phyloP scores from a whole-genome alignment of 2,888 invertebrate genomes.

The Coelopa pilipes region DNA sequence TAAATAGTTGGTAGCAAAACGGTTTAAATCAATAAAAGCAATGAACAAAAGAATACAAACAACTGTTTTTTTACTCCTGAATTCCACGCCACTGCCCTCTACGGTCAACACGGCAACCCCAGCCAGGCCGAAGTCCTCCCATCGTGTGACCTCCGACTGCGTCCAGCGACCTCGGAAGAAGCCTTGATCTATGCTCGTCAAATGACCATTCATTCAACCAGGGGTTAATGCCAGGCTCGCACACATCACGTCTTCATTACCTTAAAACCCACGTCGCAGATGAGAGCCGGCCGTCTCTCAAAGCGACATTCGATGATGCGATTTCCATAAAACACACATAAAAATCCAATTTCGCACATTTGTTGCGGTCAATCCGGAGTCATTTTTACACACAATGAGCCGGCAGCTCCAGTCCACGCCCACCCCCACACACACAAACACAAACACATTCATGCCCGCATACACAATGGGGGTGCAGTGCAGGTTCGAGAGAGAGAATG shows the following conservation, averaged over 20 bases:
- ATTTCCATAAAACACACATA: conserved; percentile 63
- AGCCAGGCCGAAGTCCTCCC: too few species aligned
- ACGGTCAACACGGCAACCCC: too few species aligned
- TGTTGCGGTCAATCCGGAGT: conserved; percentile 54
- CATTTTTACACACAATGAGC: conserved; percentile 36
- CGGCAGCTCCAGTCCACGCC: neutral
- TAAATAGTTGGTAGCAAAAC: conserved; percentile 25
- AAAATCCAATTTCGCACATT: conserved; percentile 62
- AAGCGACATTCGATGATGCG: conserved; percentile 52
- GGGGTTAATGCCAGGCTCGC: neutral
- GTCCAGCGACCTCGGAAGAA: too few species aligned
- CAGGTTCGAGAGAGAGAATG: neutral
- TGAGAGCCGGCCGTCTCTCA: conserved; percentile 15
- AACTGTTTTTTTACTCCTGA: too few species aligned
- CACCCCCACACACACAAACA: neutral
- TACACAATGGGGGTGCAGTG: too few species aligned
- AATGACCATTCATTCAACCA: too few species aligned
- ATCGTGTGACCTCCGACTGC: too few species aligned
- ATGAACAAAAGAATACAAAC: neutral
- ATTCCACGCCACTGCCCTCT: too few species aligned
- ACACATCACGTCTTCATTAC: conserved; percentile 1
- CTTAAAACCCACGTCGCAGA: neutral
- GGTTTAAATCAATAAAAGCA: conserved; percentile 33
- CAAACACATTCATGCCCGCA: neutral
- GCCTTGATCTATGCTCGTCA: too few species aligned